Base-by-base conservation (phyloP, 2,888 invertebrate genomes). In the Steinernema hermaphroditum region DNA sequence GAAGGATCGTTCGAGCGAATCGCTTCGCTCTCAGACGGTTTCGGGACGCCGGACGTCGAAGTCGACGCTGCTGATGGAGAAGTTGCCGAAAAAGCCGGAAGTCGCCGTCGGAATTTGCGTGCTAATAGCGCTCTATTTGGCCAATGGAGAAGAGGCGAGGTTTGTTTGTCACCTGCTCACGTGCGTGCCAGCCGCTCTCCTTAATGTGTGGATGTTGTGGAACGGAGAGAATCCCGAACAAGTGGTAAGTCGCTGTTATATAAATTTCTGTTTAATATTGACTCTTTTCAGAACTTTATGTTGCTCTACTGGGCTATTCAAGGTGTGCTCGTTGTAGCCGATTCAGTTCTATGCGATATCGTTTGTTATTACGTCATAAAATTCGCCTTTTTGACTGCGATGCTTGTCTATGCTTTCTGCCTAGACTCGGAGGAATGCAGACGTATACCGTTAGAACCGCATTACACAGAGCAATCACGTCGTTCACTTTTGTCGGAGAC, bases 131-230 rank as follows among this genome's bases (percentile, higher is more conserved):
- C 54, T 54, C 54, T 54, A 54, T 27, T 24, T 54, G 54, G 54
- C 54, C 54, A 24, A 9, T 27, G 54, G 54, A 9, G 2, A 12
- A 12, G 24, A 54, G 9, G 54, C 54, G 24, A 14, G 54, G 24
- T 54, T 54, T 16, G 54, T 54, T 2, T 54, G 54, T 16, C 54
- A 54, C 27, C 54, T 54, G n/a, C 24, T 9, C 54, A 54, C 54
- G 6, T 24, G 54, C 54, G 54, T 22, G 1, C 54, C 54, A 27
- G 54, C 54, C 2, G 54, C 54, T 14, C 2, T 54, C 16, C 54
- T 24, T 27, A 54, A 54, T 54, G 6, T 54, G 14, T 6, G 8
- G 27, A 27, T 54, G 54, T 6, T 54, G 6, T 27, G 54, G 2
- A 27, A 6, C 4, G 54, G 27, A 4, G 27, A 24, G 54, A 54